Conservation (phyloP, 37 sponge, comb jelly and placozoan species). For the Bolinopsis microptera region DNA sequence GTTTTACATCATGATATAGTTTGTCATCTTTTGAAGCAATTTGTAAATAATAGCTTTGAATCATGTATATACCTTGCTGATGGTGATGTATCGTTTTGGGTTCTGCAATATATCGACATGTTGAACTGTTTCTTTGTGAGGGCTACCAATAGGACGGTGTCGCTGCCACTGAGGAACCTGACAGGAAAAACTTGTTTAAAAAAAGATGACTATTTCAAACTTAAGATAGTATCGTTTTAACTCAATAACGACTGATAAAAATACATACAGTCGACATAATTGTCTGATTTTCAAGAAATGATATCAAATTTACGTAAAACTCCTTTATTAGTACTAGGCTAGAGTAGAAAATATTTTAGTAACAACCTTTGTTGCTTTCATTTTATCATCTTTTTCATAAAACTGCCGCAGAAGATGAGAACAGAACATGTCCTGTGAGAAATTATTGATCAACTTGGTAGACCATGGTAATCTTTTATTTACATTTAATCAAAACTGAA, state of each 20-base stretch:
- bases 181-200: neutral
- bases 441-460: neutral
- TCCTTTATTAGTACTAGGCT: neutral
- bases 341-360: neutral
- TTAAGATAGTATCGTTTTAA: too few species aligned
- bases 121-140: conserved; percentile 63
- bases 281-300: too few species aligned
- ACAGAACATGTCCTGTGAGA: conserved; percentile 65
- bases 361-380: conserved; percentile 45
- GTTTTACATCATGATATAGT: too few species aligned
- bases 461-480: too few species aligned
- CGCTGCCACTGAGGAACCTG: conserved; percentile 65
- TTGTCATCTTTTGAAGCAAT: neutral
- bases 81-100: conserved; percentile 66
- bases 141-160: conserved; percentile 44
- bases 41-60: too few species aligned
- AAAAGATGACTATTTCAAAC: too few species aligned
- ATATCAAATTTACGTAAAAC: too few species aligned
- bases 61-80: conserved; percentile 66
- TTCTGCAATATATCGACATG: conserved; percentile 49
- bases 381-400: conserved; percentile 67
- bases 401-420: conserved; percentile 63
- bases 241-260: too few species aligned
- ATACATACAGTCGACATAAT: too few species aligned
- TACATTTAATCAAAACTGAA: too few species aligned